Conservation (phyloP, 2,113 vertebrate genomes). For the Ibidorhyncha struthersii region DNA sequence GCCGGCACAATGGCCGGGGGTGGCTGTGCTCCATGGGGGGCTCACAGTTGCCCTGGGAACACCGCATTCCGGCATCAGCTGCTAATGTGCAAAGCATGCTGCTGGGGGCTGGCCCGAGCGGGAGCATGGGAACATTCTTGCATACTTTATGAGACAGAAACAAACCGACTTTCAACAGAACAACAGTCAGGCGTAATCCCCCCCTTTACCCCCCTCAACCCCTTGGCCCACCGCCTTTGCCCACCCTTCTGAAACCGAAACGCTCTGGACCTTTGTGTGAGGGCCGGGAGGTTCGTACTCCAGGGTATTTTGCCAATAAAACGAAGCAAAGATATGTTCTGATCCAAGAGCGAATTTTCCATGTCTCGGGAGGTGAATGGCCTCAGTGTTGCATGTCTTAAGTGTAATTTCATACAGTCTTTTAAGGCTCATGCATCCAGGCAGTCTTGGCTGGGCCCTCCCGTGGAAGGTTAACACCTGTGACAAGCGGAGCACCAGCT, state of each 20-base stretch:
- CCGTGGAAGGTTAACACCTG: not conserved
- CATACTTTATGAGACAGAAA: constrained; percentile 70
- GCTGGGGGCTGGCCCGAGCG: constrained; percentile 41
- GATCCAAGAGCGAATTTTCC: not conserved
- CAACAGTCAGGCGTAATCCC: constrained; percentile 53
- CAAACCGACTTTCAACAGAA: constrained; percentile 57
- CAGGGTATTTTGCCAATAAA: not conserved
- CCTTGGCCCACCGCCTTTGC: not conserved
- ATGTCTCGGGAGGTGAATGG: not conserved
- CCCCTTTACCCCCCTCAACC: not conserved
- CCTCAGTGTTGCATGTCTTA: not conserved
- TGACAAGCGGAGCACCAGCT: not conserved
- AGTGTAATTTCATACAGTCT: not conserved
- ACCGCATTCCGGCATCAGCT: constrained; percentile 73
- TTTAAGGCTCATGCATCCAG: not conserved
- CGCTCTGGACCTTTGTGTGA: not conserved
- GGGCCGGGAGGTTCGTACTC: not conserved
- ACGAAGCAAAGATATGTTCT: not conserved
- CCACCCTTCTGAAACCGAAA: not conserved
- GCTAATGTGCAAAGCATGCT: constrained; percentile 67
- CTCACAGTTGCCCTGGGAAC: constrained; percentile 72
- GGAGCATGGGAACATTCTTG: constrained; percentile 73
- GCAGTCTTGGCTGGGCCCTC: not conserved
- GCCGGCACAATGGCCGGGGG: constrained; percentile 58
- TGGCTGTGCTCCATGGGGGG: constrained; percentile 61